These are phyloP conservation scores for Anarhynchus alexandrinus DNA, from an alignment of 2,113 vertebrate genomes.

Conservation along the genomic window DNA sequence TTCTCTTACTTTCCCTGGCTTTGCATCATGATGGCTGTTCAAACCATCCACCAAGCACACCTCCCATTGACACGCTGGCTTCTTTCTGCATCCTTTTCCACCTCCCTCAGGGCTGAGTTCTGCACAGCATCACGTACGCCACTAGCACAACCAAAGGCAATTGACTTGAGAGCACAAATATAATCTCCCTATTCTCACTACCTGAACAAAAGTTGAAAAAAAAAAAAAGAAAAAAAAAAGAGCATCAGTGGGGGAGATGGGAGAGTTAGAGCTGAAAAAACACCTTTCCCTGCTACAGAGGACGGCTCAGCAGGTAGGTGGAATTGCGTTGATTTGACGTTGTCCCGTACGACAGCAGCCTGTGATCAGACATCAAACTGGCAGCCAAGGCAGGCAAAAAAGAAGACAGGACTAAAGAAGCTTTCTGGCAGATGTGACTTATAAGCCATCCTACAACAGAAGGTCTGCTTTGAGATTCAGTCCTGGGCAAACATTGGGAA, in stretches of 20 bases:
- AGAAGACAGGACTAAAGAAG: not conserved
- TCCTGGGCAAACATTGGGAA: not conserved
- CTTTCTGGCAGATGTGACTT: not conserved
- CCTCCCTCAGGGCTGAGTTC: not conserved
- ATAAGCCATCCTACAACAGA: not conserved
- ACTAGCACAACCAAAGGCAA: not conserved
- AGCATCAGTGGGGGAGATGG: not conserved
- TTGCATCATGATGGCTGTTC: not conserved
- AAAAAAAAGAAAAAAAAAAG: not conserved
- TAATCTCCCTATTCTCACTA: not conserved
- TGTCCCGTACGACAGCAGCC: not conserved
- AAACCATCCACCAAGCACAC: not conserved
- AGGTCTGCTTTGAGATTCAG: not conserved
- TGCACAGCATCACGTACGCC: not conserved
- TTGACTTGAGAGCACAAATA: not conserved
- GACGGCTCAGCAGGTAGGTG: not conserved
- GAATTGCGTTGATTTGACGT: not conserved
- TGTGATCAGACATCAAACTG: not conserved
- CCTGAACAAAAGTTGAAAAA: not conserved
- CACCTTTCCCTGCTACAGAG: not conserved
- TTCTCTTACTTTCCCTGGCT: not conserved
- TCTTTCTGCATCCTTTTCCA: not conserved
- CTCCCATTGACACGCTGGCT: not conserved
- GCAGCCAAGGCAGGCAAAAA: not conserved
- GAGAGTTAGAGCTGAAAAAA: not conserved